These are phyloP conservation scores for Apotomis turbidana DNA, from an alignment of 2,888 invertebrate species.

Conservation along the genomic window DNA sequence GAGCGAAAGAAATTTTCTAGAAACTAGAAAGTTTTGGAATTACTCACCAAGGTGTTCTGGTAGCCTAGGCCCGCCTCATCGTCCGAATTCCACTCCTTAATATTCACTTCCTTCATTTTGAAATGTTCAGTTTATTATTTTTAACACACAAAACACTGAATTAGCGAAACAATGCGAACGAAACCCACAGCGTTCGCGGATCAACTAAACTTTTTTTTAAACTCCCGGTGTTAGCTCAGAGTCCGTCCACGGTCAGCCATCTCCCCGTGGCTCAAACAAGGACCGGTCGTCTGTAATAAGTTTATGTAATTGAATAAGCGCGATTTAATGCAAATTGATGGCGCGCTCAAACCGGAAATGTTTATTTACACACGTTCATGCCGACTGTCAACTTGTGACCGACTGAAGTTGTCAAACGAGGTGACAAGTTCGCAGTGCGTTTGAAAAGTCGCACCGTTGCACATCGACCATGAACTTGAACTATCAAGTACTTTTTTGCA, in stretches of 20 bases:
- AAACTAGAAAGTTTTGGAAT: constrained; percentile 66
- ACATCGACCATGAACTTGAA: constrained; percentile 70
- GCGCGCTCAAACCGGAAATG: constrained; percentile 58
- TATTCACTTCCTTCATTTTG: constrained; percentile 68
- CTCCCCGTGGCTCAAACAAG: constrained; percentile 60
- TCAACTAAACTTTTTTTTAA: constrained; percentile 48
- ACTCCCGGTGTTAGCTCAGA: constrained; percentile 57
- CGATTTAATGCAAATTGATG: constrained; percentile 75
- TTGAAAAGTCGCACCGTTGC: constrained; percentile 53
- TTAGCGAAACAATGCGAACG: constrained; percentile 64
- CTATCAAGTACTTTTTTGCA: constrained; percentile 45
- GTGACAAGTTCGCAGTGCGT: constrained; percentile 61
- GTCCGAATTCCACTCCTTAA: constrained; percentile 78
- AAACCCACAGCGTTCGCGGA: constrained; percentile 42
- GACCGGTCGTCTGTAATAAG: constrained; percentile 63
- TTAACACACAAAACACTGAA: constrained; percentile 59
- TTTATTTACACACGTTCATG: constrained; percentile 65
- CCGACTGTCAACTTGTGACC: constrained; percentile 68
- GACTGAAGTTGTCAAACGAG: constrained; percentile 62
- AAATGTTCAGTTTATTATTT: constrained; percentile 53
- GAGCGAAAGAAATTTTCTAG: constrained; percentile 54
- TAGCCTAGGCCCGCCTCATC: constrained; percentile 88
- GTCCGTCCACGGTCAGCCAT: constrained; percentile 62
- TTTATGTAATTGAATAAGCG: constrained; percentile 78
- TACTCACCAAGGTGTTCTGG: constrained; percentile 87